phyloP scores from a whole-genome alignment of 2,113 vertebrate genomes.

The Hystrix cristata region DNA sequence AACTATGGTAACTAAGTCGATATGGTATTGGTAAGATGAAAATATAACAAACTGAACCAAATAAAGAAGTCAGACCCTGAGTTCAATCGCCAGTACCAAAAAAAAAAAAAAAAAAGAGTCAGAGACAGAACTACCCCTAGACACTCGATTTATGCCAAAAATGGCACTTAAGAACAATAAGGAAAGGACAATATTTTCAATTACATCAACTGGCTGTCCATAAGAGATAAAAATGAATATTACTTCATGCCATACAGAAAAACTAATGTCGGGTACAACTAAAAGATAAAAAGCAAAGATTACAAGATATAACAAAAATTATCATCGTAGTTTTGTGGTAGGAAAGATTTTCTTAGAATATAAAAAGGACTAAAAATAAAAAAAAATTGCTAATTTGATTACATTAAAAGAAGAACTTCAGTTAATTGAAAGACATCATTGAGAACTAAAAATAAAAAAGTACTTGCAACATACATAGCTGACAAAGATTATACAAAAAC shows the following conservation, averaged over 20 bases:
- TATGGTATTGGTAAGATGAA: background rate
- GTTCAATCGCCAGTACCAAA: too few relatives aligned
- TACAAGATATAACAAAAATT: conserved; percentile 5
- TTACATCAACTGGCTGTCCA: background rate
- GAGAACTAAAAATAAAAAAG: background rate
- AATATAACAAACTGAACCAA: background rate
- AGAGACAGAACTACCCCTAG: background rate
- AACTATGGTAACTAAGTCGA: conserved; percentile 30
- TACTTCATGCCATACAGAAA: conserved; percentile 4
- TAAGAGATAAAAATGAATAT: background rate
- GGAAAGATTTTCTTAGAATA: background rate
- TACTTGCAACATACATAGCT: background rate
- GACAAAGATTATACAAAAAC: background rate
- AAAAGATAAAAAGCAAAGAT: conserved; percentile 11
- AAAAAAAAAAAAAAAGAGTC: background rate
- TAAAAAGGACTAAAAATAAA: background rate
- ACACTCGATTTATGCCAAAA: conserved; percentile 16
- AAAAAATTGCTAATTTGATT: conserved; percentile 6
- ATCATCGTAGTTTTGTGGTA: background rate
- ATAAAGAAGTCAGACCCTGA: background rate
- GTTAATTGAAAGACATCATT: background rate
- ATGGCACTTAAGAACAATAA: background rate
- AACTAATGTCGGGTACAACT: conserved; percentile 31
- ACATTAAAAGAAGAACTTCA: conserved; percentile 23
- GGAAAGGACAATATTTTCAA: conserved; percentile 5